Conservation (phyloP, 2,888 invertebrate genomes). For the Oasisia sp. region DNA sequence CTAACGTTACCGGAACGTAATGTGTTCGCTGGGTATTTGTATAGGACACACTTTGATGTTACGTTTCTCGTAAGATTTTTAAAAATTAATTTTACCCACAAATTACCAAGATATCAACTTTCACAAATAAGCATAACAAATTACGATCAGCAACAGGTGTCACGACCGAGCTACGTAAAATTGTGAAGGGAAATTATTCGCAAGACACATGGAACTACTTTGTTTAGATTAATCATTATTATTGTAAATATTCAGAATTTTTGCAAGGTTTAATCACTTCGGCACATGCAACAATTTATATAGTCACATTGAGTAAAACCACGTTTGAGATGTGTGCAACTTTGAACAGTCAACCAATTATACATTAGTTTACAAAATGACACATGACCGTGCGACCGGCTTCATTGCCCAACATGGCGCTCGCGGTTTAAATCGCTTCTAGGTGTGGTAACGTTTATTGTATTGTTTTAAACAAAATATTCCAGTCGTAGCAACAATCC, state of each 20-base stretch:
- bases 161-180: neutral
- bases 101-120: neutral
- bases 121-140: neutral
- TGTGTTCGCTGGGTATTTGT: no score
- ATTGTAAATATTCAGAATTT: neutral
- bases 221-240: neutral
- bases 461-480: neutral
- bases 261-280: neutral
- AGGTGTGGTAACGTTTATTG: neutral
- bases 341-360: conserved; percentile 9
- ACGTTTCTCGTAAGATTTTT: no score
- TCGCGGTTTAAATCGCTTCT: neutral
- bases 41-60: no score
- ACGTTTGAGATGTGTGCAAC: neutral
- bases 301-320: neutral
- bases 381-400: neutral
- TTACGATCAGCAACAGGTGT: neutral
- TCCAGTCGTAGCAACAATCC: neutral
- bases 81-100: no score
- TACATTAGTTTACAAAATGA: neutral
- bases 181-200: neutral
- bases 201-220: neutral
- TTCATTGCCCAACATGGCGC: conserved; percentile 5
- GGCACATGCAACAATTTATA: neutral
- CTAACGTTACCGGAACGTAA: no score